phyloP scores from a whole-genome alignment of 2,888 invertebrate species.

The Gryllus longicercus region DNA sequence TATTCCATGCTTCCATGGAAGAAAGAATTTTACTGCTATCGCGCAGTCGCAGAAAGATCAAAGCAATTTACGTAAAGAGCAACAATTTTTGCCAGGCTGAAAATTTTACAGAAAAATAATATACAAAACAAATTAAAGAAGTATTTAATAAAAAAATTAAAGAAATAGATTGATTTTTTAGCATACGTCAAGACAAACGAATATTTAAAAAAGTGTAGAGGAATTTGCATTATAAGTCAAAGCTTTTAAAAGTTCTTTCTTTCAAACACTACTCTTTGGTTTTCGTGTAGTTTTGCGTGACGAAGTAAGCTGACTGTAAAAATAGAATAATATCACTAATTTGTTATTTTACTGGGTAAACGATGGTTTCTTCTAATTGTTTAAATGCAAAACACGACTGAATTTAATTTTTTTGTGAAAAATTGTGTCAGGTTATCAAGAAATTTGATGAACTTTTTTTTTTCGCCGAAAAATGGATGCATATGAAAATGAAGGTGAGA shows the following conservation, averaged over 20 bases:
- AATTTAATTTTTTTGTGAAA: too few relatives aligned
- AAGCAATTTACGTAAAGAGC: background rate
- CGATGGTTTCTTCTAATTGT: constrained; percentile 6
- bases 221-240: background rate
- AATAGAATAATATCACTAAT: constrained; percentile 11
- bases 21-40: background rate
- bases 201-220: too few relatives aligned
- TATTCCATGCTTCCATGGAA: background rate
- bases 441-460: background rate
- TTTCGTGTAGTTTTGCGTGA: constrained; percentile 29
- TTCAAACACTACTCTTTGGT: constrained; percentile 31
- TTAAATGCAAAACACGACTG: background rate
- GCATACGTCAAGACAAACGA: too few relatives aligned
- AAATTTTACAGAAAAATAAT: background rate
- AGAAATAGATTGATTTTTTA: too few relatives aligned
- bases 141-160: background rate
- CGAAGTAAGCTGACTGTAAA: constrained; percentile 20
- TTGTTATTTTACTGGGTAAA: constrained; percentile 18
- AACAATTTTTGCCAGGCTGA: background rate
- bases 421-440: background rate
- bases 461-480: background rate
- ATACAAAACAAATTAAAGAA: background rate
- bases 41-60: constrained; percentile 6
- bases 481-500: constrained; percentile 1
- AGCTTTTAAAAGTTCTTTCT: constrained; percentile 29